phyloP scores from a whole-genome alignment of 2,113 vertebrate species.

The Lanius ludovicianus region DNA sequence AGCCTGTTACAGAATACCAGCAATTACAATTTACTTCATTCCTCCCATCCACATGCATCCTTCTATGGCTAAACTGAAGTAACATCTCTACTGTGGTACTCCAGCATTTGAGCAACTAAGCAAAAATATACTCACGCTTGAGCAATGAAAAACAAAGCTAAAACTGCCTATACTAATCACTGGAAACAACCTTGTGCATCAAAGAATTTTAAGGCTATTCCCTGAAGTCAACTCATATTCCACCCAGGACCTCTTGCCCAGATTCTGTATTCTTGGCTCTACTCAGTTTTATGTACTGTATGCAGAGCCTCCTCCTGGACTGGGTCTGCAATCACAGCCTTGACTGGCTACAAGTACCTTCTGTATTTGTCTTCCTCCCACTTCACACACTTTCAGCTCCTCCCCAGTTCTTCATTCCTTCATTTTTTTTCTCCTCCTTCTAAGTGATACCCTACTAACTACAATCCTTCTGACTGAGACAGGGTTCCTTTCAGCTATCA shows the following conservation, averaged over 20 bases:
- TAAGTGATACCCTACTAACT: neutral
- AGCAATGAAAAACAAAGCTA: neutral
- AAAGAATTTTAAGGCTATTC: neutral
- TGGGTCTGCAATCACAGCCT: neutral
- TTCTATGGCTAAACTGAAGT: neutral
- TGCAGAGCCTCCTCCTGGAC: neutral
- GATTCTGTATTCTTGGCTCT: neutral
- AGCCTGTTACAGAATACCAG: neutral
- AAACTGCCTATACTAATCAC: neutral
- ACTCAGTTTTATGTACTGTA: neutral
- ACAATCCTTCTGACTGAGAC: neutral
- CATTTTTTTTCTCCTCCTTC: neutral
- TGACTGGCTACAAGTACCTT: neutral
- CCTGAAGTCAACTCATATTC: neutral
- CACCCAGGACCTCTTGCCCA: neutral
- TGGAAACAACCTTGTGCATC: neutral
- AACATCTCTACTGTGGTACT: neutral
- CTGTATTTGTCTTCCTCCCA: neutral
- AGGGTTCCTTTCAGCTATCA: neutral
- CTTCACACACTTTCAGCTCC: neutral
- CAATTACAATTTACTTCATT: neutral
- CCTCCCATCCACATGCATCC: neutral
- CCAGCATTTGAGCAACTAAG: neutral
- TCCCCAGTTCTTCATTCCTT: neutral
- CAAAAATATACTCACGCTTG: neutral